Conservation (phyloP, 2,113 vertebrate genomes). For the Promerops cafer region DNA sequence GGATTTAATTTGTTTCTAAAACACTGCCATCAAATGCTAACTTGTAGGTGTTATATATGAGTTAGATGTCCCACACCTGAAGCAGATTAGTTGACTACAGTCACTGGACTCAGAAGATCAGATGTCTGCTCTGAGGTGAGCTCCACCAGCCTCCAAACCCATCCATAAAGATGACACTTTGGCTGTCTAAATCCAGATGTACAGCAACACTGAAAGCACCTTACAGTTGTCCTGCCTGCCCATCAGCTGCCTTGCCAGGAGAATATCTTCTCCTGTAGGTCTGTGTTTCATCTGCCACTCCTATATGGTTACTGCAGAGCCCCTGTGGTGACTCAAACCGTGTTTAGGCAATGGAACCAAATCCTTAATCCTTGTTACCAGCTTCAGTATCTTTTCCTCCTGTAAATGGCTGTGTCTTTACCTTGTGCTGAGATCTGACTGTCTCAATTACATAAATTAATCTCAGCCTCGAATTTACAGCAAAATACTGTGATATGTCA, state of each 20-base stretch:
- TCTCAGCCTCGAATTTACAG: neutral
- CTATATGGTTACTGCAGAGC: neutral
- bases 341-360: neutral
- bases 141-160: neutral
- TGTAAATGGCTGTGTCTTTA: neutral
- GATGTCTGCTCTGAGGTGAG: neutral
- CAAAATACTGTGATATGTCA: neutral
- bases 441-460: neutral
- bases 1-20: neutral
- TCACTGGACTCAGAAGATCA: neutral
- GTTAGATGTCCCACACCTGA: neutral
- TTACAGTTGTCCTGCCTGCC: neutral
- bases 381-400: neutral
- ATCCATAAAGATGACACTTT: neutral
- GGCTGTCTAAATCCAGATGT: neutral
- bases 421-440: neutral
- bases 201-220: neutral
- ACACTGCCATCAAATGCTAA: neutral
- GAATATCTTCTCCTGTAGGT: neutral
- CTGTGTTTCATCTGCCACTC: neutral
- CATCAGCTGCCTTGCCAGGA: neutral
- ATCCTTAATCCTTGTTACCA: neutral
- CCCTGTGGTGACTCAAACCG: neutral
- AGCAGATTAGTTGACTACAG: neutral
- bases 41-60: neutral